Evolutionary conservation across 2,113 vertebrate genomes (phyloP), one percentile per base, ranked within the genome.

Genomic region (Psophia crepitans): DNA sequence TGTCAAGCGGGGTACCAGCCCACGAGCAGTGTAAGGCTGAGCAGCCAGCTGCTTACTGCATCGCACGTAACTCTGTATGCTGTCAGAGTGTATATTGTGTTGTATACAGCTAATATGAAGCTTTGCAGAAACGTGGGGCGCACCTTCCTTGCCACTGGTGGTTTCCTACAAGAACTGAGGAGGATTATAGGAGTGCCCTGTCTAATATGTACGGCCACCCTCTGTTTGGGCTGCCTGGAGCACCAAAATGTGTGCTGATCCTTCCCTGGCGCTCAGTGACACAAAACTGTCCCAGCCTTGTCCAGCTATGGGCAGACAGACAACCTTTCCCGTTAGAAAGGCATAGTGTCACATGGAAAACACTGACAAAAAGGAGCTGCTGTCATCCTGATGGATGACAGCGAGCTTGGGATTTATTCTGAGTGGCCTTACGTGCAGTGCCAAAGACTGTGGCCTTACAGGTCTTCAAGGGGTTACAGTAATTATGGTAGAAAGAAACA

Each of bases 61-160:
- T 35, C 0, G 0, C 23, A 49, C 1, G 2, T 28, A 58, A 37
- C 44, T 33, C 33, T 3, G 1, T 58, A n/a, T n/a, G n/a, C n/a
- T n/a, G n/a, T n/a, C n/a, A n/a, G n/a, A n/a, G n/a, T n/a, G n/a
- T n/a, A 11, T 24, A 12, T 51, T 30, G 13, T 66, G 58, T 26
- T 26, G 28, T n/a, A 28, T 21, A 7, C 1, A n/a, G 58, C 58
- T 46, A 39, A 26, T 14, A 49, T 3, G 35, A 63, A 63, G 56
- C 41, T 81, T 37, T 70, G 43, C 0, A 0, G 41, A 39, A 84
- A 53, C 12, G 49, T 27, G 37, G 43, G 44, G 33, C n/a, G 30
- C 23, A n/a, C 10, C n/a, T 88, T 78, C 51, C 44, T 84, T 71
- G 39, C 37, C 18, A 19, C 39, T 60, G 24, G 12, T 2, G 0